A percentile compares a stretch with the other conserved stretches of the same genome.
Evolutionary conservation across 2,888 invertebrate species (phyloP).

Genomic region (Hybos culiciformis): DNA sequence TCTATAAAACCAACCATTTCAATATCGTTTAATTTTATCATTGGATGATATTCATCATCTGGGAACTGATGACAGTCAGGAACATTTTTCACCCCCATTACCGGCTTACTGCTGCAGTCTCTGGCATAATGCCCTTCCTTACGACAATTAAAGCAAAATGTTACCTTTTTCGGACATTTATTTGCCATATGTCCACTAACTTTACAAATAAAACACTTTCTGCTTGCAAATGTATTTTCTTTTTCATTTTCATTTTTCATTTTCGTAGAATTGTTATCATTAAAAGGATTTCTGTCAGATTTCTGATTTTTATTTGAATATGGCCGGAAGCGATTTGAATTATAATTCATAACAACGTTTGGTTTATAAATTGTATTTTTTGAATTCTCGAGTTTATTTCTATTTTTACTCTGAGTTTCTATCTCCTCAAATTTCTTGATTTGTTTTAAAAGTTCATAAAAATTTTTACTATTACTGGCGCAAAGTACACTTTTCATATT

Average conservation of each 20-base stretch:
- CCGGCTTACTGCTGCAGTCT: not conserved
- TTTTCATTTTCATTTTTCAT: too few species aligned
- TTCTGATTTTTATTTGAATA: too few species aligned
- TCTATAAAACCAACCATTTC: not conserved
- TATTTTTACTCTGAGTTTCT: not conserved
- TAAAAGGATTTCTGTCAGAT: too few species aligned
- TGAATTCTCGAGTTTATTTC: not conserved
- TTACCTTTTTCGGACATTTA: not conserved
- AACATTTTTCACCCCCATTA: too few species aligned
- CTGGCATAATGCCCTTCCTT: not conserved
- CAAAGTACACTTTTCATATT: not conserved
- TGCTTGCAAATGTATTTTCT: too few species aligned
- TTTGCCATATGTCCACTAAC: not conserved
- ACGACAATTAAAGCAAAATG: not conserved
- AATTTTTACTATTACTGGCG: not conserved
- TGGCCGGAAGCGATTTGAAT: too few species aligned
- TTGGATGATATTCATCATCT: not conserved
- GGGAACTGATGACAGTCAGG: too few species aligned
- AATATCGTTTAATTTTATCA: not conserved
- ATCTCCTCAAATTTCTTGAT: conserved; percentile 4
- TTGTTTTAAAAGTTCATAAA: not conserved
- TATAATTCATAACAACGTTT: too few species aligned
- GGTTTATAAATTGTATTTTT: too few species aligned
- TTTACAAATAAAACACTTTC: not conserved
- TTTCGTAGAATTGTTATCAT: too few species aligned